These are phyloP conservation scores for Scarus forsteni DNA, from an alignment of 2,797 vertebrate genomes.

Conservation along the genomic window DNA sequence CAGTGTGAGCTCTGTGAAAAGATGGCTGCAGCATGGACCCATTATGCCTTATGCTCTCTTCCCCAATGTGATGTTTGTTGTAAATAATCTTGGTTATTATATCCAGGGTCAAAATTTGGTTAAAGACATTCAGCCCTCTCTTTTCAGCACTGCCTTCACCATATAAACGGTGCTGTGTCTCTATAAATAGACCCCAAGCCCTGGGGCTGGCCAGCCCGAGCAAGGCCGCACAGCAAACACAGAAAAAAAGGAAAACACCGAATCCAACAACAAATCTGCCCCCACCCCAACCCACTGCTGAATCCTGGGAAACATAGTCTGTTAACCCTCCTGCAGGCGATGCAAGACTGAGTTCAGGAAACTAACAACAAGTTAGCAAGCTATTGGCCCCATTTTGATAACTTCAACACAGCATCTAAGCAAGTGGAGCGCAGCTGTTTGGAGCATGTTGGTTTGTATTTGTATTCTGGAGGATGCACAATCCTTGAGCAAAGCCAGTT, in stretches of 20 bases:
- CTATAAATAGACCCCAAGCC: conserved; percentile 82
- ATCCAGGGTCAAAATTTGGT: conserved; percentile 32
- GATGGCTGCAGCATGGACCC: not conserved
- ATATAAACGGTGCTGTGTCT: conserved; percentile 67
- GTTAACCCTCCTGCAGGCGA: conserved; percentile 17
- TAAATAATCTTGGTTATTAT: not conserved
- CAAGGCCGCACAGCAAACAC: conserved; percentile 60
- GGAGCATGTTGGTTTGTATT: too few species aligned
- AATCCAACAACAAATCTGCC: conserved; percentile 43
- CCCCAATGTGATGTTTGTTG: not conserved
- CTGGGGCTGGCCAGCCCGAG: conserved; percentile 61
- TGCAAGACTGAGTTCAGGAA: not conserved
- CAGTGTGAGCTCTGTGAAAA: not conserved
- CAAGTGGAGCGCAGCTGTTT: too few species aligned
- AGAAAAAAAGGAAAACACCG: conserved; percentile 14
- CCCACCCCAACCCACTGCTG: not conserved
- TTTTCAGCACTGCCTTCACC: conserved; percentile 43
- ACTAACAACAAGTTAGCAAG: not conserved
- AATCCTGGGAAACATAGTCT: conserved; percentile 30
- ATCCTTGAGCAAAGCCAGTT: too few species aligned
- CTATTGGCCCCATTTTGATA: not conserved
- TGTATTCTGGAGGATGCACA: too few species aligned
- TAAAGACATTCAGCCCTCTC: conserved; percentile 37
- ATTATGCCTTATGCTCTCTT: not conserved
- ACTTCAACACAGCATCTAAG: too few species aligned